Evolutionary conservation across 2,888 invertebrate genomes (phyloP).

Genomic region (Acleris holmiana): DNA sequence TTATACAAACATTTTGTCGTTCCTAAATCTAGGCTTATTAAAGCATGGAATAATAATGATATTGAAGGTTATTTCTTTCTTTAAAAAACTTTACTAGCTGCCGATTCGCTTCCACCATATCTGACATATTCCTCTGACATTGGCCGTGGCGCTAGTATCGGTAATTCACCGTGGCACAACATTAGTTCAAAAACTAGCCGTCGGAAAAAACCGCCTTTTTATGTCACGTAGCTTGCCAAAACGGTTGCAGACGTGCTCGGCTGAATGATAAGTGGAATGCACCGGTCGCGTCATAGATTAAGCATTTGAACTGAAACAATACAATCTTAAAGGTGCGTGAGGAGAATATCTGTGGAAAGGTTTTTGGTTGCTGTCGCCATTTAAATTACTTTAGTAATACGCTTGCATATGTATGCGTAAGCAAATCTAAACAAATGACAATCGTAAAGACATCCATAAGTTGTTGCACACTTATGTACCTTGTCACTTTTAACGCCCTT

Average conservation of each 20-base stretch:
- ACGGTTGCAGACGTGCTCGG: slow-evolving; percentile 52
- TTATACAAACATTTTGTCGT: not conserved
- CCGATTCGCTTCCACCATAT: not conserved
- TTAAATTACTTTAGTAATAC: not conserved
- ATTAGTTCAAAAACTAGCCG: slow-evolving; percentile 11
- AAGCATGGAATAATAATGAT: no score
- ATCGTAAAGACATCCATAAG: no score
- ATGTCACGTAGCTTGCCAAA: slow-evolving; percentile 55
- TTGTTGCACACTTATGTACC: no score
- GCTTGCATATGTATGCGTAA: no score
- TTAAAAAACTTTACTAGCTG: not conserved
- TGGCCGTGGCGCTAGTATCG: not conserved
- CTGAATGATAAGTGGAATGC: slow-evolving; percentile 47
- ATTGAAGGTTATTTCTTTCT: no score
- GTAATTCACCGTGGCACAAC: slow-evolving; percentile 2
- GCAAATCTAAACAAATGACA: no score
- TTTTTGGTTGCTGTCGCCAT: not conserved
- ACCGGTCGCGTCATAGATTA: slow-evolving; percentile 71
- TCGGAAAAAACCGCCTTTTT: slow-evolving; percentile 10
- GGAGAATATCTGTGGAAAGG: slow-evolving; percentile 49
- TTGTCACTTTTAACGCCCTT: no score
- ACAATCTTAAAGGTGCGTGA: slow-evolving; percentile 69
- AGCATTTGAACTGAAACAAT: slow-evolving; percentile 79
- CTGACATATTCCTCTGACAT: not conserved
- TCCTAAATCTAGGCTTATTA: not conserved